A percentile compares a stretch with the other conserved stretches of the same genome.
Evolutionary conservation across 2,888 invertebrate genomes (phyloP).

Genomic region (Cryptops parisi): DNA sequence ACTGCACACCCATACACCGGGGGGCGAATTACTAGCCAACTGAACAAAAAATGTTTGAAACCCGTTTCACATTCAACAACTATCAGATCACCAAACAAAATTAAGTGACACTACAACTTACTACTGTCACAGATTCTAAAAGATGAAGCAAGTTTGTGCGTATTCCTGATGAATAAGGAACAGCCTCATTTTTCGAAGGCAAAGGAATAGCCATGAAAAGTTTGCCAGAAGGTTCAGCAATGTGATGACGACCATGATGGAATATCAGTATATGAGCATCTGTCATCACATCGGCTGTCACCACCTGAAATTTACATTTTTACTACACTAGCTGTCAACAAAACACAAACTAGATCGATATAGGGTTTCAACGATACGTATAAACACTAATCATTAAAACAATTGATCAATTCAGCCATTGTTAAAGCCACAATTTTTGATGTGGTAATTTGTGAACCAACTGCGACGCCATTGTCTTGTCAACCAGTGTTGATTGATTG

Average conservation of each 20-base stretch:
- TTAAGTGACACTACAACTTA: conserved; percentile 11
- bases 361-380: too few species aligned
- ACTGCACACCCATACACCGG: conserved; percentile 36
- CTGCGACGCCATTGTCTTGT: too few species aligned
- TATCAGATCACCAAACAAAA: too few species aligned
- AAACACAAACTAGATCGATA: too few species aligned
- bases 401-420: too few species aligned
- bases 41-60: too few species aligned
- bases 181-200: background rate
- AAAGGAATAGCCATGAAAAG: conserved; percentile 12
- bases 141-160: conserved; percentile 20
- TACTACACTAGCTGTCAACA: too few species aligned
- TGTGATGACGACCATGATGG: conserved; percentile 13
- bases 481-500: too few species aligned
- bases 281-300: conserved; percentile 12
- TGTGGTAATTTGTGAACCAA: too few species aligned
- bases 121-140: conserved; percentile 17
- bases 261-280: conserved; percentile 10
- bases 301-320: conserved; percentile 13
- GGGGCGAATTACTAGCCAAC: conserved; percentile 14
- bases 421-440: too few species aligned
- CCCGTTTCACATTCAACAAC: too few species aligned
- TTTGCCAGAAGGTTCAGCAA: conserved; percentile 14
- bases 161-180: conserved; percentile 6
- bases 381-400: too few species aligned